Percentiles rank a stretch among this genome's conserved stretches.
These are phyloP conservation scores for Ormyrus pomaceus DNA, from an alignment of 2,888 invertebrate species.

Conservation along the genomic window DNA sequence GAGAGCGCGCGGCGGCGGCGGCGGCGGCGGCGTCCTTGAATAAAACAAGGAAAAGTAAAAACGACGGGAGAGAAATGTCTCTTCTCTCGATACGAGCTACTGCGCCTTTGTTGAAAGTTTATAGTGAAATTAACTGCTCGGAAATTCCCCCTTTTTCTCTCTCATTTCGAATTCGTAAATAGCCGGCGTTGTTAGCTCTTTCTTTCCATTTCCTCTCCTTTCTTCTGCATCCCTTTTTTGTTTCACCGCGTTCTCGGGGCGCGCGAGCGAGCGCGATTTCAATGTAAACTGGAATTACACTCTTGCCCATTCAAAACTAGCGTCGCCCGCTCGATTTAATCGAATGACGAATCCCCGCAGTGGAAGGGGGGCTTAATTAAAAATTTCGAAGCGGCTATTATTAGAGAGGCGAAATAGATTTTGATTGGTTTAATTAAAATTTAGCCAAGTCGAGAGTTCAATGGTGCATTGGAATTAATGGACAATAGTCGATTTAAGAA, in stretches of 20 bases:
- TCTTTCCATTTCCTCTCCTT: slow-evolving; percentile 10
- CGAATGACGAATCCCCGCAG: slow-evolving; percentile 4
- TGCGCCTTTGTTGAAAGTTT: slow-evolving; percentile 55
- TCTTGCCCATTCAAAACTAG: slow-evolving; percentile 13
- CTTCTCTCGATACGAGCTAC: slow-evolving; percentile 47
- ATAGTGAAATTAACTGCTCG: slow-evolving; percentile 56
- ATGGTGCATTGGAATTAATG: slow-evolving; percentile 3
- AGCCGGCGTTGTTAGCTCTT: slow-evolving; percentile 28
- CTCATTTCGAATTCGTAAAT: slow-evolving; percentile 51
- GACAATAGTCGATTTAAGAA: slow-evolving; percentile 35
- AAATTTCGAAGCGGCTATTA: slow-evolving; percentile 2
- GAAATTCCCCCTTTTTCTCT: slow-evolving; percentile 42
- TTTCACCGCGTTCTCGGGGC: not conserved
- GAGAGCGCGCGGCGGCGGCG: not conserved
- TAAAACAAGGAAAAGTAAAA: slow-evolving; percentile 54
- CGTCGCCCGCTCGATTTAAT: not conserved
- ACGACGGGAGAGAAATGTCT: slow-evolving; percentile 31
- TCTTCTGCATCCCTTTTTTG: not conserved
- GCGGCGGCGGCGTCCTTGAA: slow-evolving; percentile 49
- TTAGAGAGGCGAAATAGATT: not conserved
- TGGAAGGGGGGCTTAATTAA: not conserved
- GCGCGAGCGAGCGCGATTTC: slow-evolving; percentile 14
- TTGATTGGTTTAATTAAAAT: slow-evolving; percentile 7
- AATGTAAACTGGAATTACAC: slow-evolving; percentile 35
- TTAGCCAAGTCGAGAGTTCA: not conserved